These are phyloP conservation scores for Alentia gelatinosa DNA, from an alignment of 2,888 invertebrate genomes.

Conservation along the genomic window DNA sequence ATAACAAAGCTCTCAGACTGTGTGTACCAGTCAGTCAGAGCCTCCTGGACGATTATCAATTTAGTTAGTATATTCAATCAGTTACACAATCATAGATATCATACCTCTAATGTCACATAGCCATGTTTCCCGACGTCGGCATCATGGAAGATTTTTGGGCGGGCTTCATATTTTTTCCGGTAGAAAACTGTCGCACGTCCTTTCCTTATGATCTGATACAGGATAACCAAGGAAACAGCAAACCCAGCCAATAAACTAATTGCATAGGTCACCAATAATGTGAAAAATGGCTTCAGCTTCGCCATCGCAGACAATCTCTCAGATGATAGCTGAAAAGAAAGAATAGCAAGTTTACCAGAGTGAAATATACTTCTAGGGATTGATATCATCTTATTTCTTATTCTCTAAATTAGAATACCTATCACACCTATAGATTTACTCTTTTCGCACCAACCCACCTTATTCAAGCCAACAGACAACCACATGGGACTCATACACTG, in stretches of 20 bases:
- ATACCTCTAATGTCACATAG: conserved; percentile 37
- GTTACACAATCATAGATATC: neutral
- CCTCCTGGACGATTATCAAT: no score
- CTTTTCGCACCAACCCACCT: no score
- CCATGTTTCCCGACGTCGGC: conserved; percentile 34
- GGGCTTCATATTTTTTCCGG: neutral
- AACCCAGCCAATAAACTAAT: neutral
- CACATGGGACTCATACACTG: no score
- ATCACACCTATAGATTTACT: no score
- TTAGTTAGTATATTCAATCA: neutral
- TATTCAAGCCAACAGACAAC: no score
- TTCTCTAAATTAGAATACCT: no score
- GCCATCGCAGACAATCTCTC: neutral
- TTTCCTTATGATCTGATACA: conserved; percentile 8
- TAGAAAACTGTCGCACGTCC: conserved; percentile 13
- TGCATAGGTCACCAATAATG: neutral
- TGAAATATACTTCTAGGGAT: no score
- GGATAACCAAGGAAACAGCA: neutral
- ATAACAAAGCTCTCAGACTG: no score
- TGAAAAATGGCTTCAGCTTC: neutral
- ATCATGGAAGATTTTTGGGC: conserved; percentile 4
- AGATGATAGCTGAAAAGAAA: no score
- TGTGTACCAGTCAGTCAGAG: no score
- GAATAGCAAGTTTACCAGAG: no score
- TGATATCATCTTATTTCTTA: no score